Evolutionary conservation across 2,113 vertebrate genomes (phyloP), one percentile per base, ranked within the genome.

Genomic region (Hippocampus guttulatus): DNA sequence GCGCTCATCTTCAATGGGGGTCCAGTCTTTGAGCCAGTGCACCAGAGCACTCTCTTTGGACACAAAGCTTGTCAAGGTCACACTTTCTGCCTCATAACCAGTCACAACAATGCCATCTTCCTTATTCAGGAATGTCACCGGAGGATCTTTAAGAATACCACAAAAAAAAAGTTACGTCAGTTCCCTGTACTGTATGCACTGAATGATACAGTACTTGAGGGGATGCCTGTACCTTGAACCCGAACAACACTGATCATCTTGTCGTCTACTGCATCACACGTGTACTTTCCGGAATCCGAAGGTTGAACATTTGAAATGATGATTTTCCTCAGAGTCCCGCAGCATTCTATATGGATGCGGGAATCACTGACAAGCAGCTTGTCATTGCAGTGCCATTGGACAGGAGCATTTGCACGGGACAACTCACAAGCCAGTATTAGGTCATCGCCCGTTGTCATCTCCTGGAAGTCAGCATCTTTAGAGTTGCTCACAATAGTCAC

Each of bases 341-440:
- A 82, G 73, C 83, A 86, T 72, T 93, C 90, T 0, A 93, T 89
- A 63, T 21, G 49, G 5, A 83, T 90, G 0, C 89, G 89, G 4
- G 81, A 71, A 73, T 92, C 85, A 8, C 20, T 64, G 27, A 61
- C 70, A 11, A 93, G 86, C 38, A 77, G 76, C 43, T 21, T 77
- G 7, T 91, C 86, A n/a, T 91, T 91, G 61, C 70, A 89, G 75
- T 85, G 89, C 91, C 91, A 93, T 68, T 82, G 81, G 23, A 93
- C 90, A 0, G 77, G 79, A 18, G 91, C 91, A 2, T 75, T 89
- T 41, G 78, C 78, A 1, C 82, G 83, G 15, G 92, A 92, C 64
- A 96, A 83, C 75, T 94, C 90, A 70, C 93, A 96, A 63, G 92
- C 81, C 74, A 96, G 74, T 65, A 94, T 91, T 38, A 96, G 86